Percentiles rank a stretch among this genome's conserved stretches.
These are phyloP conservation scores for Cephalopholis sonnerati DNA, from an alignment of 2,113 vertebrate genomes.

Conservation along the genomic window DNA sequence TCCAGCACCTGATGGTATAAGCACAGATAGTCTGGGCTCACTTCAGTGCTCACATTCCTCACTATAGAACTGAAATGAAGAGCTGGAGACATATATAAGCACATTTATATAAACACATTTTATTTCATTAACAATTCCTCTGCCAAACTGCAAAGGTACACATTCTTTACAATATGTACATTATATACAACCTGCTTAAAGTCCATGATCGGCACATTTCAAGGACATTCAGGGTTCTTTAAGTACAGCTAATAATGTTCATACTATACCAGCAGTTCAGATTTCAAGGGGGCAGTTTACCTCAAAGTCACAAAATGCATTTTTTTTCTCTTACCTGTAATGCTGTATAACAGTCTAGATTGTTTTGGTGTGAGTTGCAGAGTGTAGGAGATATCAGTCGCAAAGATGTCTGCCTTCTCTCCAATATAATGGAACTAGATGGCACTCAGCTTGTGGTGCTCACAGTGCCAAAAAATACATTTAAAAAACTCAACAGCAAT, in stretches of 20 bases:
- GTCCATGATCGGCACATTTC: conserved; percentile 9
- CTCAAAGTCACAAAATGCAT: not conserved
- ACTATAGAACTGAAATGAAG: conserved; percentile 27
- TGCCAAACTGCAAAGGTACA: conserved; percentile 20
- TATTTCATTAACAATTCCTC: conserved; percentile 34
- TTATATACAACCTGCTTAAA: conserved; percentile 34
- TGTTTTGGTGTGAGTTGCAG: not conserved
- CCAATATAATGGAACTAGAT: not conserved
- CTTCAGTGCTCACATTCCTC: conserved; percentile 23
- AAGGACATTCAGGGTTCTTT: not conserved
- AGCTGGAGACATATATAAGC: conserved; percentile 1
- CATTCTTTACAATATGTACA: conserved; percentile 67
- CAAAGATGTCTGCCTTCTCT: not conserved
- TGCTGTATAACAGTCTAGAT: not conserved
- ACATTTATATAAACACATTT: conserved; percentile 46
- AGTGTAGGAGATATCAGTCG: not conserved
- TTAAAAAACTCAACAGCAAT: not conserved
- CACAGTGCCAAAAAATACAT: not conserved
- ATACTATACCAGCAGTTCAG: not conserved
- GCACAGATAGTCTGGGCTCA: conserved; percentile 41
- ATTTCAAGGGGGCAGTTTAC: not conserved
- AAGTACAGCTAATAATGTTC: not conserved
- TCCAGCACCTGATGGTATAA: conserved; percentile 43
- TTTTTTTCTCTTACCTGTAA: not conserved
- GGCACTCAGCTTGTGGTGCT: not conserved